Evolutionary conservation across 2,797 vertebrate genomes (phyloP).

Genomic region (Acanthis flammea): DNA sequence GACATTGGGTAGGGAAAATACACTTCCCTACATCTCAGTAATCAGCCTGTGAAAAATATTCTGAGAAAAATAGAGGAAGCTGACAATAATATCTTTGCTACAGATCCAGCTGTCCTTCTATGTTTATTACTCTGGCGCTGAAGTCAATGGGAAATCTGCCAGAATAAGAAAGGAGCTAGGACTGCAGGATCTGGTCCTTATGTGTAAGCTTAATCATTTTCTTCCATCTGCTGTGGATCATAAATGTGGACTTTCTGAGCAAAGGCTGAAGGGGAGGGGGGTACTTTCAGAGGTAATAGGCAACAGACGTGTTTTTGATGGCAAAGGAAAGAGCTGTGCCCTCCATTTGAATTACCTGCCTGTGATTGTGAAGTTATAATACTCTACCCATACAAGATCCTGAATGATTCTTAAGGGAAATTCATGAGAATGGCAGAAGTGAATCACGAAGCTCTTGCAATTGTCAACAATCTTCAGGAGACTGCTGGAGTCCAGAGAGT

Average conservation of each 20-base stretch:
- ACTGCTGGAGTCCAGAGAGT: neutral
- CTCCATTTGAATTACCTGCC: conserved; percentile 12
- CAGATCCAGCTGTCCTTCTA: conserved; percentile 49
- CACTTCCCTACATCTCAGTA: neutral
- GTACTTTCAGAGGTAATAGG: neutral
- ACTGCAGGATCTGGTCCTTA: conserved; percentile 25
- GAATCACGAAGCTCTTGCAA: neutral
- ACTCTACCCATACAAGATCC: neutral
- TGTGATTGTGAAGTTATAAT: neutral
- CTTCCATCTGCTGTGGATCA: conserved; percentile 46
- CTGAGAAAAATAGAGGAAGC: conserved; percentile 6
- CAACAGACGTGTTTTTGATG: neutral
- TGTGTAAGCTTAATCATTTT: conserved; percentile 34
- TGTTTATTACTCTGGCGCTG: conserved; percentile 26
- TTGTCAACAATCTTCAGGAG: neutral
- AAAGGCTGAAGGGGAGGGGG: neutral
- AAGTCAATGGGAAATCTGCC: conserved; percentile 38
- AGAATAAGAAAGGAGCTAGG: conserved; percentile 3
- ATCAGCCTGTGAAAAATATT: conserved; percentile 37
- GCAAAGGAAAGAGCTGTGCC: neutral
- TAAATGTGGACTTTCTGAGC: conserved; percentile 14
- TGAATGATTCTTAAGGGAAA: neutral
- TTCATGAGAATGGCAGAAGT: neutral
- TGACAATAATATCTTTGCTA: conserved; percentile 29
- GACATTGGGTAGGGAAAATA: conserved; percentile 1